Conservation (phyloP, 2,113 vertebrate genomes). For the Athene cunicularia region DNA sequence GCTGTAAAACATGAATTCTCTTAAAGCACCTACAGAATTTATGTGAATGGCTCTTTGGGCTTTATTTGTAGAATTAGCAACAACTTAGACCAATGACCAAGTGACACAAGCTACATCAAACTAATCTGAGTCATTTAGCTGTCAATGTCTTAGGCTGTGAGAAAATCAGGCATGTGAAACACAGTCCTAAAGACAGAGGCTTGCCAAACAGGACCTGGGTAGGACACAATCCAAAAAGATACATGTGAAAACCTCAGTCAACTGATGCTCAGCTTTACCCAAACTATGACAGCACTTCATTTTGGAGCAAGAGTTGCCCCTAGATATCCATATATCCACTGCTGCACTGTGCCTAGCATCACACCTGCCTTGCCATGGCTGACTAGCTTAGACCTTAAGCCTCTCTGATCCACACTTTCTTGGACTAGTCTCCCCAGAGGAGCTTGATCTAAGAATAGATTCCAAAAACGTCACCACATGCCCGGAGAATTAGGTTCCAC, state of each 20-base stretch:
- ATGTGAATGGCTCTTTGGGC: neutral
- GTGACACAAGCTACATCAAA: neutral
- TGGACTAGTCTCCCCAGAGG: no score
- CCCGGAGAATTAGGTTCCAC: neutral
- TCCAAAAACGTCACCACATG: neutral
- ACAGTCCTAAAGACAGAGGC: neutral
- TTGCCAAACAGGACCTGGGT: neutral
- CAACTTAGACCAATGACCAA: neutral
- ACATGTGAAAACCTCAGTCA: neutral
- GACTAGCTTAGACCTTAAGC: neutral
- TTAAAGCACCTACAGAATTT: neutral
- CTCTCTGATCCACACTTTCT: neutral
- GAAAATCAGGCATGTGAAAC: neutral
- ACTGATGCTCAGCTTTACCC: neutral
- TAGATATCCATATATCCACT: rapidly evolving
- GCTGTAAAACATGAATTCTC: constrained; percentile 39
- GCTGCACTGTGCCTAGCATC: neutral
- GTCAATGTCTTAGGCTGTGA: neutral
- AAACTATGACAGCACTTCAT: neutral
- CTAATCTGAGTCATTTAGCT: neutral
- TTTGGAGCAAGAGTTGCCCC: neutral
- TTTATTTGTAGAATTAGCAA: neutral
- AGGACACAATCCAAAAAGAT: neutral
- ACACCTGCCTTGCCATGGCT: neutral
- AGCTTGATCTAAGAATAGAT: neutral